Base-by-base conservation (phyloP, 2,888 invertebrate genomes). In the Erebia palarica region DNA sequence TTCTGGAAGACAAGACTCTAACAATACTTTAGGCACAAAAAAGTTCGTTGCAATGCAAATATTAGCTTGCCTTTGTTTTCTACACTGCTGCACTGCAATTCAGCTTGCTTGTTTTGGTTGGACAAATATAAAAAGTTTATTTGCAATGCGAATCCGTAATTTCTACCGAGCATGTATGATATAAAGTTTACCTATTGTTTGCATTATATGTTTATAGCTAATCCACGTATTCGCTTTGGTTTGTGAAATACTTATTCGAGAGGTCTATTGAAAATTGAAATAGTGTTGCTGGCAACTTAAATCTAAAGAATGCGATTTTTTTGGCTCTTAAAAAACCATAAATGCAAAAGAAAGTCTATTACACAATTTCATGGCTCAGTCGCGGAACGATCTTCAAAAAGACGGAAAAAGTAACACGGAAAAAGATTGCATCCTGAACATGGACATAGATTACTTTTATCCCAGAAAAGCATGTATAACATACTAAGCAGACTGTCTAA, bases 61-160 rank as follows among this genome's bases (percentile, higher is more conserved):
- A 61, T 61, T 61, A 18, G 44, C 18, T 60, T 18, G 61, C 47
- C 61, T 61, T 61, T 61, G 61, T 61, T 61, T 59, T 61, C 42
- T 16, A 42, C 53, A 16, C 42, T 18, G 16, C 61, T 61, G 44
- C 61, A 61, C 47, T 44, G 57, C 65, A 53, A 55, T 44, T 65
- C 16, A n/a, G 42, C 42, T 65, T 57, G 36, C 47, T 63, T 16
- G 44, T 11, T n/a, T 11, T 44, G n/a, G 44, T 18, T 61, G 61
- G 18, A 47, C 44, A 16, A 10, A 44, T 3, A 44, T 16, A 44
- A 42, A n/a, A 60, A 60, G n/a, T 60, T 60, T 60, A 44, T 16
- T 60, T 36, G 58, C 36, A 36, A 36, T 36, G 58, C 36, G 58
- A 59, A 59, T 5, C 11, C 58, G 36, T 36, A 36, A 36, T 59